Base-by-base conservation (phyloP, 2,888 invertebrate genomes). In the Eilema depressum region DNA sequence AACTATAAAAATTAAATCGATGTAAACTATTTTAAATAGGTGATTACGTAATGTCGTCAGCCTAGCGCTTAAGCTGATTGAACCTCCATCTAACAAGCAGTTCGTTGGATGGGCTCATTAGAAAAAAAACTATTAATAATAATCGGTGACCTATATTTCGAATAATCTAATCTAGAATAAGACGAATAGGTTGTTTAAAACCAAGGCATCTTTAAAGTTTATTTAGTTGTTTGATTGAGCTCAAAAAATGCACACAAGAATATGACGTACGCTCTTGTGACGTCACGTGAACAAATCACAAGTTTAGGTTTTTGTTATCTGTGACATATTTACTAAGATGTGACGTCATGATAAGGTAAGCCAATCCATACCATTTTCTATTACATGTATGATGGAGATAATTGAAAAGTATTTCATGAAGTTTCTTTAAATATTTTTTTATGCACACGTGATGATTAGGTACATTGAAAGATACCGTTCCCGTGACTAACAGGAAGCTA, bases 141-240 rank as follows among this genome's bases (percentile, higher is more conserved):
- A 53, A n/a, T 3, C 17, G 3, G 7, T 47, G 53, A 47, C 20
- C 47, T 7, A 53, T n/a, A 53, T 53, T 53, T 53, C 53, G 8
- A n/a, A 20, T 53, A 53, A 53, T 53, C 53, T 53, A n/a, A 53
- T 53, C 53, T 53, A 53, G 53, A 53, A n/a, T 53, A 53, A n/a
- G n/a, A 53, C 7, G n/a, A n/a, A 53, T 53, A 53, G 53, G n/a
- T 53, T n/a, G n/a, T 20, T 47, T 47, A 53, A n/a, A 53, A n/a
- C n/a, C 53, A 53, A 53, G 20, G n/a, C n/a, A 53, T 10, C 53
- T n/a, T 2, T 2, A 53, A 53, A n/a, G 53, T 53, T n/a, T 47
- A 47, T 41, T 37, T 37, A 14, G 37, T 37, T 1, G 14, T 37
- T 37, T 37, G 37, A 37, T 33, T 20, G 20, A 47, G 7, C 47